Evolutionary conservation across 2,888 invertebrate genomes (phyloP).

Genomic region (Ennomos quercinarius): DNA sequence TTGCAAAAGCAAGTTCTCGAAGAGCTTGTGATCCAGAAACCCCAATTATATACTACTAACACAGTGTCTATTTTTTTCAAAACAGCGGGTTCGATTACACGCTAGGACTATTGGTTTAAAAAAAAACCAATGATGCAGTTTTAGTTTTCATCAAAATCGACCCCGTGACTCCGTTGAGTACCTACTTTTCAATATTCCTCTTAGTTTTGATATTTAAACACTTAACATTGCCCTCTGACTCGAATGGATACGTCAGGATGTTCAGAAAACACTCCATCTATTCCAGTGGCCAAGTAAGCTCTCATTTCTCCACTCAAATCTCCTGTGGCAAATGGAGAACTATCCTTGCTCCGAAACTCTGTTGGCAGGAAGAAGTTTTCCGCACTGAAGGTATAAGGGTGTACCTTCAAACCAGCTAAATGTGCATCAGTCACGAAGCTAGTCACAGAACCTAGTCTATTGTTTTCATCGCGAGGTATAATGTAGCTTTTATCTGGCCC

Average conservation of each 20-base stretch:
- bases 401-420: conserved; percentile 66
- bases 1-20: too few relatives aligned
- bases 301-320: conserved; percentile 64
- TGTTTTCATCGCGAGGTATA: conserved; percentile 64
- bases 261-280: conserved; percentile 75
- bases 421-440: conserved; percentile 71
- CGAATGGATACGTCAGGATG: conserved; percentile 69
- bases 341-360: conserved; percentile 60
- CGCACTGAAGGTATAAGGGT: conserved; percentile 76
- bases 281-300: conserved; percentile 67
- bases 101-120: too few relatives aligned
- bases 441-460: conserved; percentile 61
- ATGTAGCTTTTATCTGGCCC: conserved; percentile 75
- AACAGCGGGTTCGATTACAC: too few relatives aligned
- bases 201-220: too few relatives aligned
- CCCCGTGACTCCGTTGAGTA: too few relatives aligned
- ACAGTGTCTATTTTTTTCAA: too few relatives aligned
- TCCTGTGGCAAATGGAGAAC: conserved; percentile 54
- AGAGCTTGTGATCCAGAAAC: too few relatives aligned
- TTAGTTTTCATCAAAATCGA: too few relatives aligned
- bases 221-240: conserved; percentile 43
- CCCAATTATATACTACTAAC: too few relatives aligned
- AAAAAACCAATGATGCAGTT: too few relatives aligned
- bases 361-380: conserved; percentile 70
- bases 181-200: too few relatives aligned